Evolutionary conservation across 2,888 invertebrate genomes (phyloP).

Genomic region (Girardia tigrina): DNA sequence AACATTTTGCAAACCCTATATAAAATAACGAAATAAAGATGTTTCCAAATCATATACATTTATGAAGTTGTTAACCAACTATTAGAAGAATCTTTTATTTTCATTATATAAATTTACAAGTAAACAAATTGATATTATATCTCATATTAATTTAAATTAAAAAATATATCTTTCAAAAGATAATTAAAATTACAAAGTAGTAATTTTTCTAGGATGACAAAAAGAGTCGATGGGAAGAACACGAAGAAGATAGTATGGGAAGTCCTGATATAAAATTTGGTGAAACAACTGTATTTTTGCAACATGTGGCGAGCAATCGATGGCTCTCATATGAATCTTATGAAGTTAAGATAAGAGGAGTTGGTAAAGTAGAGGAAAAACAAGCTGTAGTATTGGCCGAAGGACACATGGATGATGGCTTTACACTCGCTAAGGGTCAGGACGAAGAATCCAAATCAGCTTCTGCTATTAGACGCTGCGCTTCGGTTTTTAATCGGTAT

Average conservation of each 20-base stretch:
- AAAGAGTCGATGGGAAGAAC: constrained; percentile 69
- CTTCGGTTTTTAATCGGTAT: constrained; percentile 69
- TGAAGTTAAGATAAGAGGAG: constrained; percentile 97
- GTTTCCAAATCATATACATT: too few relatives aligned
- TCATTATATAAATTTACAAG: too few relatives aligned
- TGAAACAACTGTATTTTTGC: constrained; percentile 91
- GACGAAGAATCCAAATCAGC: constrained; percentile 97
- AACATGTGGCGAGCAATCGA: constrained; percentile 80
- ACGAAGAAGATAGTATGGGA: constrained; percentile 94
- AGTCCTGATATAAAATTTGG: constrained; percentile 72
- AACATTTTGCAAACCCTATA: too few relatives aligned
- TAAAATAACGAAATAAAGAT: too few relatives aligned
- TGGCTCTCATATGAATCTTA: constrained; percentile 98
- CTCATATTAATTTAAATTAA: too few relatives aligned
- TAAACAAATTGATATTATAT: too few relatives aligned
- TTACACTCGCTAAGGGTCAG: constrained; percentile 89
- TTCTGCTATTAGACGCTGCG: constrained; percentile 91
- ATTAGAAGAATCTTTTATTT: too few relatives aligned
- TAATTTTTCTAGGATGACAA: constrained; percentile 51
- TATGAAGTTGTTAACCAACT: too few relatives aligned
- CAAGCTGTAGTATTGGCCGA: constrained; percentile 84
- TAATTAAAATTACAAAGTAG: too few relatives aligned
- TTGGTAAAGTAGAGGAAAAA: constrained; percentile 97
- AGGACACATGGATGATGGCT: constrained; percentile 99
- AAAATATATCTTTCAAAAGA: too few relatives aligned